These are phyloP conservation scores for Myripristis jacobus DNA, from an alignment of 2,797 vertebrate species.

Conservation along the genomic window DNA sequence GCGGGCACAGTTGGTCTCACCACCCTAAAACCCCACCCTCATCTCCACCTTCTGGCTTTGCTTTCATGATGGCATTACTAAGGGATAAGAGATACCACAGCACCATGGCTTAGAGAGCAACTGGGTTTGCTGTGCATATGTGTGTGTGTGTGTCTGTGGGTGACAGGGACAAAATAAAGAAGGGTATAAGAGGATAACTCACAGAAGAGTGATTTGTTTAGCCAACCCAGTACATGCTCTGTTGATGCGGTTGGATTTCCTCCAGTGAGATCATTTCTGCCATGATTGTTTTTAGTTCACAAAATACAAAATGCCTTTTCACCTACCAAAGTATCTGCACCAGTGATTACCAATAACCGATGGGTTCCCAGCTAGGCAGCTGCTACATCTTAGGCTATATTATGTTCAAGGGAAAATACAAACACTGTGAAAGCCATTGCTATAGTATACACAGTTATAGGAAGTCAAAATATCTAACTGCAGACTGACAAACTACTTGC, in stretches of 20 bases:
- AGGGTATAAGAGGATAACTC: conserved; percentile 4
- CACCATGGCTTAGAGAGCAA: conserved; percentile 25
- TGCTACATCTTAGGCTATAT: background rate
- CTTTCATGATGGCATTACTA: conserved; percentile 37
- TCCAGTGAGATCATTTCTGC: background rate
- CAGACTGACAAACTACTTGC: background rate
- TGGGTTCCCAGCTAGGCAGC: background rate
- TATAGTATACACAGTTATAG: background rate
- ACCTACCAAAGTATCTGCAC: background rate
- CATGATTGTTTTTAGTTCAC: background rate
- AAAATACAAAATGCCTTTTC: background rate
- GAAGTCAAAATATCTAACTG: no score
- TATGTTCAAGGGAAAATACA: background rate
- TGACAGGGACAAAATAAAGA: conserved; percentile 8
- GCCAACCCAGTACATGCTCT: background rate
- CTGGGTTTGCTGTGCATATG: conserved; percentile 23
- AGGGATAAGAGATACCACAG: conserved; percentile 34
- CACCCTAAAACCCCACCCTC: conserved; percentile 47
- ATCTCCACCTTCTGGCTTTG: conserved; percentile 38
- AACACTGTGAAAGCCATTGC: no score
- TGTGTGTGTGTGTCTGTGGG: conserved; percentile 16
- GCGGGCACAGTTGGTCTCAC: conserved; percentile 45
- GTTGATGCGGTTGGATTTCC: background rate
- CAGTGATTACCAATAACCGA: background rate
- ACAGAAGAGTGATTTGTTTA: background rate